A percentile compares a stretch with the other conserved stretches of the same genome.
Evolutionary conservation across 2,113 vertebrate species (phyloP).

Genomic region (Aramus guarauna): DNA sequence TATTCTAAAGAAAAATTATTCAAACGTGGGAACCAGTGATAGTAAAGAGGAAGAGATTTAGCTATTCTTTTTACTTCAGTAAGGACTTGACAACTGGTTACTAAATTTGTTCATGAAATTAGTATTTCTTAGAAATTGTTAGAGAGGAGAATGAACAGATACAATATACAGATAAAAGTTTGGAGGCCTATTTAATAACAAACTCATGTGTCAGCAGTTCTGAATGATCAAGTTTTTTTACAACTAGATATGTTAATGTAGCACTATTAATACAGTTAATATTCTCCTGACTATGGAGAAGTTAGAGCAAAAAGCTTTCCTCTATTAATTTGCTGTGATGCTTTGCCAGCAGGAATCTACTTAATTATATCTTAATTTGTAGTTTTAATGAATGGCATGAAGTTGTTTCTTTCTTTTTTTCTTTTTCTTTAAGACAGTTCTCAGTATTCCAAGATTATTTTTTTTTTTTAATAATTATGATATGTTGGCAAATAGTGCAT

Average conservation of each 20-base stretch:
- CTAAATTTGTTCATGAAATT: neutral
- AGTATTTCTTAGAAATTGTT: neutral
- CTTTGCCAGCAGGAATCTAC: neutral
- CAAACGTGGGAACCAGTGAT: neutral
- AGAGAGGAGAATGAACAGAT: neutral
- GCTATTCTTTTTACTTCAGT: neutral
- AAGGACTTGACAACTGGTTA: neutral
- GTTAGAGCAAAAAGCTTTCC: neutral
- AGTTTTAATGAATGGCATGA: neutral
- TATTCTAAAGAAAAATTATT: neutral
- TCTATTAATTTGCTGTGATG: neutral
- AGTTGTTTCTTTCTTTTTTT: neutral
- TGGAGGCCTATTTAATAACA: neutral
- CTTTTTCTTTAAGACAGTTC: neutral
- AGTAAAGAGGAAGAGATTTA: neutral
- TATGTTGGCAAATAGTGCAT: neutral
- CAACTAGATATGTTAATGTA: neutral
- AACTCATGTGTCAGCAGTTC: neutral
- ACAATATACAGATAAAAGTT: neutral
- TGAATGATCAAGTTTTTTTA: neutral
- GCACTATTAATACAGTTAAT: neutral
- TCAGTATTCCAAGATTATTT: neutral
- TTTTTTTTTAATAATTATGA: too few species aligned
- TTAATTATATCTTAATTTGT: conserved; percentile 20
- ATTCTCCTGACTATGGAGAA: neutral